Evolutionary conservation across 2,888 invertebrate genomes (phyloP), one percentile per base, ranked within the genome.

Genomic region (Agrochola litura): DNA sequence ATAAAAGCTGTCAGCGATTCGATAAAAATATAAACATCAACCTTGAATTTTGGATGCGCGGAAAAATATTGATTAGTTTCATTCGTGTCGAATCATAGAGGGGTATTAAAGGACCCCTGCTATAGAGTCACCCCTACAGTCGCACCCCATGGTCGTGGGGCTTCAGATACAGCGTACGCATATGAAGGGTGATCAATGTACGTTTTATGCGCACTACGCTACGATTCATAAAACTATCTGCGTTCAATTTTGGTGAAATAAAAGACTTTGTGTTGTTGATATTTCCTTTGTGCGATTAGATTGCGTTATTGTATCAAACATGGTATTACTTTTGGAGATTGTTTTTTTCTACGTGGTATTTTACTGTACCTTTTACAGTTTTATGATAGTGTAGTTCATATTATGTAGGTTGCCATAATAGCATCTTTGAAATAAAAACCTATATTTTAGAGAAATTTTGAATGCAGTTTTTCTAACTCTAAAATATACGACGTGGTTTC

Each of bases 11-110:
- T 73, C 9, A 76, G 54, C 5, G 4, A 60, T 46, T 30, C 58
- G 10, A 46, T 22, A 46, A 65, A 69, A 65, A 68, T 49, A 37
- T 30, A 60, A 63, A 69, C 43, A 56, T 43, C n/a, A 61, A 70
- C 63, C 71, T 56, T 64, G 72, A 74, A 58, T 66, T 75, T 68
- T 61, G 37, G 61, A 66, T 58, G 72, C 67, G 85, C 74, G 72
- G 72, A 78, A 77, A 81, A 79, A 72, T 89, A 88, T 88, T 77
- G 88, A 88, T 87, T 81, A 68, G n/a, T 78, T 84, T 84, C 41
- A 61, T 77, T 80, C 66, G 76, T 75, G 74, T 82, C 52, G 85
- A 83, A 79, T 88, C 77, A 81, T 69, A 81, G 79, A 63, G 84
- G 78, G 87, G 86, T 60, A 81, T 78, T 71, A 82, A 77, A 78